Evolutionary conservation across 2,888 invertebrate species (phyloP).

Genomic region (Serrognathus titanus): DNA sequence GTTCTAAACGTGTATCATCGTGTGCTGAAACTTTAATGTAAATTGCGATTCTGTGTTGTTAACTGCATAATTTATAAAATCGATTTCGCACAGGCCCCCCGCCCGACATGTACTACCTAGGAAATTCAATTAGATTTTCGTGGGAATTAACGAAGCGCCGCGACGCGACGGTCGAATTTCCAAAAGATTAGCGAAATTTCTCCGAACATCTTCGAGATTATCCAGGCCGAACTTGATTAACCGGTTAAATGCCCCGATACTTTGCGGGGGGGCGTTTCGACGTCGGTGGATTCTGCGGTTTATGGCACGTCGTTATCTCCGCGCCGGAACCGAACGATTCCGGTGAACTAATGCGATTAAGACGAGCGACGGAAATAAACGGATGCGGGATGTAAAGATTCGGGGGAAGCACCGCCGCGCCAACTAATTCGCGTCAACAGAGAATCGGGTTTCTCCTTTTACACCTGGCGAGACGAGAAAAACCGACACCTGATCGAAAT

Average conservation of each 20-base stretch:
- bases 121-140: not conserved
- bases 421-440: conserved; percentile 36
- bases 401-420: conserved; percentile 15
- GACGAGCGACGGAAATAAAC: conserved; percentile 21
- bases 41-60: not conserved
- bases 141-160: not conserved
- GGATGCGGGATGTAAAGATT: conserved; percentile 28
- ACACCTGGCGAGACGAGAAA: conserved; percentile 22
- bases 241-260: not conserved
- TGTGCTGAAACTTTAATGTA: not conserved
- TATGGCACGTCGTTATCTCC: conserved; percentile 31
- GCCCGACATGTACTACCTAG: not conserved
- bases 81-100: not conserved
- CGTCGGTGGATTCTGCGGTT: conserved; percentile 27
- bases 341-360: conserved; percentile 34
- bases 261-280: not conserved
- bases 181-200: conserved; percentile 1
- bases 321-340: conserved; percentile 27
- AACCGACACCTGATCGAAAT: conserved; percentile 30
- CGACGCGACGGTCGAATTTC: not conserved
- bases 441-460: conserved; percentile 32
- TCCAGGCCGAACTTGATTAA: not conserved
- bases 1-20: not conserved
- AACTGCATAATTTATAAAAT: not conserved
- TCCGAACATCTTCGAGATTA: not conserved